Evolutionary conservation across 2,888 invertebrate species (phyloP), one percentile per base, ranked within the genome.

Genomic region (Syritta pipiens): DNA sequence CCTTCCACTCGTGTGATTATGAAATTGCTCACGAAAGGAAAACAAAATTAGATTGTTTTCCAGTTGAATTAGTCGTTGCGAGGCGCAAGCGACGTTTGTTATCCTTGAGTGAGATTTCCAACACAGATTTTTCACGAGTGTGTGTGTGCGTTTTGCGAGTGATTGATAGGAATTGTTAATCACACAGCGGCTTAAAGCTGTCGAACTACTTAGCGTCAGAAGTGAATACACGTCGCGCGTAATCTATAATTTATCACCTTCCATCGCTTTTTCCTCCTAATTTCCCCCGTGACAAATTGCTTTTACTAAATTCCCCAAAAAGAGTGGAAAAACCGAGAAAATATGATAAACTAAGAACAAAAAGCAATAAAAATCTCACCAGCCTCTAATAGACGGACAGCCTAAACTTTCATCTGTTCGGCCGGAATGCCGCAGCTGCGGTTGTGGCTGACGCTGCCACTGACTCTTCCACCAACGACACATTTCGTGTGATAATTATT

Each of bases 11-110:
- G 53, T 59, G 65, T 77, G 65, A 71, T 77, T 77, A 71, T 67
- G 53, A 77, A 77, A 77, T 60, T 77, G 77, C 77, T 71, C 65
- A 77, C 77, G 77, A 77, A 71, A 72, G 59, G 65, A 77, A 77
- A 77, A 77, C 77, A 71, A 87, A 87, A 87, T 87, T 87, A 86
- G 87, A 86, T 87, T 87, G 87, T 87, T 87, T 87, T 87, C 87
- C 87, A 86, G 86, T 86, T 85, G 86, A 87, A 86, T 86, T 86
- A 84, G 85, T 85, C 86, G 84, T 83, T 30, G 37, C 19, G 37
- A 37, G 37, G 37, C 17, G 20, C 30, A 26, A 55, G 46, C 55
- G 67, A 53, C 22, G 22, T 20, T 75, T 55, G 76, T 69, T 63
- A 69, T 76, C 76, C 68, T 63, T 24, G 28, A 35, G 42, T 10